phyloP scores from a whole-genome alignment of 2,797 vertebrate genomes.

The Enteromius paludinosus region DNA sequence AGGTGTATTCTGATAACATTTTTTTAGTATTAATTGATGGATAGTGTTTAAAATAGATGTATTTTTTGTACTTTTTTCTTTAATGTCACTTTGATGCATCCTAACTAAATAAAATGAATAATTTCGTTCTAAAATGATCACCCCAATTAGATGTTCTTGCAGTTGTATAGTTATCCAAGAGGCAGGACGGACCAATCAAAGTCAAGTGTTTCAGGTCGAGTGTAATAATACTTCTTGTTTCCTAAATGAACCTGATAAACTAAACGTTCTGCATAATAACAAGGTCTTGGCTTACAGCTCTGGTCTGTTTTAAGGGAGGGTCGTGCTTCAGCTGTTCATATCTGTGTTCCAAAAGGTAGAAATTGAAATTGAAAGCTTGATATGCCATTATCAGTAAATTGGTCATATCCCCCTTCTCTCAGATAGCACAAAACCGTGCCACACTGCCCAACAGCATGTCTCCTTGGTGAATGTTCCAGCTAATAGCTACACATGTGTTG shows the following conservation, averaged over 20 bases:
- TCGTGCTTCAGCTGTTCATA: slow-evolving; percentile 27
- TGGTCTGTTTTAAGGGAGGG: slow-evolving; percentile 13
- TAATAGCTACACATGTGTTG: slow-evolving; percentile 25
- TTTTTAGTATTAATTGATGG: background rate
- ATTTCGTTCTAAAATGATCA: background rate
- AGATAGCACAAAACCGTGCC: background rate
- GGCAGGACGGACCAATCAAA: background rate
- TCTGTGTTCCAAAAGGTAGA: slow-evolving; percentile 6
- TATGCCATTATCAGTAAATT: slow-evolving; percentile 18
- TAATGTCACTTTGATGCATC: background rate
- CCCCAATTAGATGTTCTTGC: background rate
- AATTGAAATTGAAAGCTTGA: slow-evolving; percentile 34
- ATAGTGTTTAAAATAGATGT: background rate
- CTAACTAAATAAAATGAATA: background rate
- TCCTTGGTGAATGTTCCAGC: slow-evolving; percentile 48
- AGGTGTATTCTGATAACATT: background rate
- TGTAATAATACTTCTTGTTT: slow-evolving; percentile 5
- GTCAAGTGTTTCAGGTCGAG: slow-evolving; percentile 4
- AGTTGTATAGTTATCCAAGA: background rate
- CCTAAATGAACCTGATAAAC: background rate
- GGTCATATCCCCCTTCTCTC: slow-evolving; percentile 8
- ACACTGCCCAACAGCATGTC: slow-evolving; percentile 6
- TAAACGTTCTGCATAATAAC: background rate
- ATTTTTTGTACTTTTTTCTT: too few species aligned
- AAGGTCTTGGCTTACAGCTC: background rate